These are phyloP conservation scores for Liolophura sinensis DNA, from an alignment of 1,140 invertebrate species.

Conservation along the genomic window DNA sequence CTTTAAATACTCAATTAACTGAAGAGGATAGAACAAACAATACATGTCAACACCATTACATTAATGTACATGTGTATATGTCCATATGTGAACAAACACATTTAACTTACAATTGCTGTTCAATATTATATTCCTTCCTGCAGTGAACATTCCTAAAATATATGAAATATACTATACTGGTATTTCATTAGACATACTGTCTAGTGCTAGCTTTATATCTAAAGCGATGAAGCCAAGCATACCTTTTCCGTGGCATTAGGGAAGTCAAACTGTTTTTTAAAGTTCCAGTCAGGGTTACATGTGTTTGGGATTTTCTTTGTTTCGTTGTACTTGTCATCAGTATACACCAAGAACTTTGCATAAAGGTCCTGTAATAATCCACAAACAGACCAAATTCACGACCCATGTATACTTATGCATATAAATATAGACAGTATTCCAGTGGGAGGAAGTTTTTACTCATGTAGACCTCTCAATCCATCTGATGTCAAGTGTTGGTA, in stretches of 20 bases:
- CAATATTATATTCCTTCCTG: neutral
- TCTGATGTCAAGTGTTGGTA: too few species aligned
- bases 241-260: slow-evolving; percentile 60
- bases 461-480: too few species aligned
- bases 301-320: slow-evolving; percentile 61
- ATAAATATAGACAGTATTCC: neutral
- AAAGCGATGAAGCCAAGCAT: slow-evolving; percentile 15
- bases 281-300: slow-evolving; percentile 65
- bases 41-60: neutral
- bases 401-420: neutral
- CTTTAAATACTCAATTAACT: slow-evolving; percentile 63
- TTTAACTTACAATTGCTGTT: neutral
- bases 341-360: slow-evolving; percentile 52
- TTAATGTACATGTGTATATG: neutral
- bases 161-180: too few species aligned
- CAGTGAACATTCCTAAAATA: neutral
- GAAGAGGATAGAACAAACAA: slow-evolving; percentile 15
- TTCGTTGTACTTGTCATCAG: slow-evolving; percentile 57
- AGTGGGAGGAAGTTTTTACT: too few species aligned
- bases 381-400: neutral
- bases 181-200: too few species aligned
- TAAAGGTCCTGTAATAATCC: slow-evolving; percentile 44
- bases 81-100: neutral
- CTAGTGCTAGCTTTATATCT: too few species aligned
- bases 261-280: slow-evolving; percentile 59